A percentile compares a stretch with the other conserved stretches of the same genome.
Evolutionary conservation across 2,888 invertebrate species (phyloP).

Genomic region (Zhuqinia jingwanae): DNA sequence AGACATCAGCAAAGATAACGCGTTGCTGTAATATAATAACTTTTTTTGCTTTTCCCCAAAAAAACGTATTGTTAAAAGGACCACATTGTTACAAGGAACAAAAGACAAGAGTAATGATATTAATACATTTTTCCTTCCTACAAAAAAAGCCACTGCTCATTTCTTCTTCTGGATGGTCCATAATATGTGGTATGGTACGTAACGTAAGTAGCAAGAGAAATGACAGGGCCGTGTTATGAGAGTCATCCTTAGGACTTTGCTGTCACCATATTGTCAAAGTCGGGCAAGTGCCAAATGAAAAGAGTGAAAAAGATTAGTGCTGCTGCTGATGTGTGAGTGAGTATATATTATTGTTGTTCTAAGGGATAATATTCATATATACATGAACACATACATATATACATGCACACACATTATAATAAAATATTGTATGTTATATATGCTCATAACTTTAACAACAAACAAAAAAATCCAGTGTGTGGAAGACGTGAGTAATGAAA

Average conservation of each 20-base stretch:
- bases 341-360: conserved; percentile 6
- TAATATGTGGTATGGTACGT: conserved; percentile 14
- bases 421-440: not conserved
- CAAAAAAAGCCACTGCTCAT: not conserved
- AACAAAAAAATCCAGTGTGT: conserved; percentile 47
- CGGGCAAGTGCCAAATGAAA: conserved; percentile 69
- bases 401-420: not conserved
- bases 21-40: conserved; percentile 13
- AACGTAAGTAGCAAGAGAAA: conserved; percentile 53
- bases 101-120: not conserved
- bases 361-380: conserved; percentile 20
- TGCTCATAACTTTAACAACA: not conserved
- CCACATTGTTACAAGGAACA: not conserved
- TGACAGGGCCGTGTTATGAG: conserved; percentile 66
- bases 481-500: conserved; percentile 46
- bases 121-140: not conserved
- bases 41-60: not conserved
- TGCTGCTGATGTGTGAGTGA: not conserved
- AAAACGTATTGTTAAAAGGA: not conserved
- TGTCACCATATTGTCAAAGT: conserved; percentile 73
- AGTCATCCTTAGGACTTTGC: conserved; percentile 58
- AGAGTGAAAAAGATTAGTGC: conserved; percentile 63
- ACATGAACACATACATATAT: conserved; percentile 17
- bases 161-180: not conserved
- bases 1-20: conserved; percentile 24